Evolutionary conservation across 2,888 invertebrate species (phyloP), one percentile per base, ranked within the genome.

Genomic region (Leptura quadrifasciata): DNA sequence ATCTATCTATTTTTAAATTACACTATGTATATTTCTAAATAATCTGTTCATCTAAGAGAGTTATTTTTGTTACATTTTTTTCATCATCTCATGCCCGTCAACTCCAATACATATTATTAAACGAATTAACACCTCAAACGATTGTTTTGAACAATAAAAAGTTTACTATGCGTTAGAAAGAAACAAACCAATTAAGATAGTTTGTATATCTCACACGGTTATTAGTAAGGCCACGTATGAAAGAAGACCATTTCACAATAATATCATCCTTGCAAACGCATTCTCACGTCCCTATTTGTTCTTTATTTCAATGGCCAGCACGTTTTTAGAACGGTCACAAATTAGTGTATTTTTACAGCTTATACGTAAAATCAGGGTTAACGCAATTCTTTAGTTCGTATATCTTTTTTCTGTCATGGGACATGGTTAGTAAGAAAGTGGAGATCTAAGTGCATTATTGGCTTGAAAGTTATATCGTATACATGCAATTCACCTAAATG

Each of bases 241-340:
- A 69, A 57, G 39, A 69, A 35, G 69, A 18, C 20, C 21, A 35
- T 69, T 69, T 69, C 69, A 24, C 69, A 69, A 69, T 35, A 20
- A n/a, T 39, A 20, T n/a, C 69, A 58, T 69, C 68, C 68, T 65
- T 68, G 68, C 57, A 12, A 20, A 24, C 20, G 35, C 17, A 69
- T 69, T 69, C 69, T 39, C 69, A 69, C 69, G 69, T 69, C 69
- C 69, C 69, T 69, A 58, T 58, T 69, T 12, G 10, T 21, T 18
- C 35, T 35, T 63, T 39, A 17, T 63, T 39, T 63, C 63, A 17
- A 63, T 63, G 21, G 18, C 35, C 12, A 18, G 18, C 10, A 20
- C 17, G 57, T 31, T 67, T 24, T 54, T 47, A 47, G 54, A 67
- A 17, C 27, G 17, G 47, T 18, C 47, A 39, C 64, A 47, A 47